Percentiles rank a stretch among this genome's conserved stretches.
Conservation (phyloP, 2,888 invertebrate species). For the Strigamia transsilvanica region DNA sequence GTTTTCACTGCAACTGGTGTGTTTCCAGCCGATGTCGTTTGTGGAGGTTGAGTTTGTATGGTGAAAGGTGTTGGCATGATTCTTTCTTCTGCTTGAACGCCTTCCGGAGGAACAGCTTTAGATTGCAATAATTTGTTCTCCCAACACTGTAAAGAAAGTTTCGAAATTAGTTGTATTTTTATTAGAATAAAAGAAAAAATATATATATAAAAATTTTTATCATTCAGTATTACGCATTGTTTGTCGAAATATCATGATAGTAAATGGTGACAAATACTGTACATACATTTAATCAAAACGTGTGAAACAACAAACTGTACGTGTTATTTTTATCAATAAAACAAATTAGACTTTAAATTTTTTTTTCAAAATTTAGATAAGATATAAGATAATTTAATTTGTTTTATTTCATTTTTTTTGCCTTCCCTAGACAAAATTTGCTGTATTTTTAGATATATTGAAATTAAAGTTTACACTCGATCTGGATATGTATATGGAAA, state of each 20-base stretch:
- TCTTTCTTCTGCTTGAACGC: constrained; percentile 52
- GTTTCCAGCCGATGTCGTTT: constrained; percentile 23
- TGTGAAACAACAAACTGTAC: no score
- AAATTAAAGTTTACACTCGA: no score
- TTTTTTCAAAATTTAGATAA: no score
- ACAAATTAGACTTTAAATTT: no score
- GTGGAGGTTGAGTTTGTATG: constrained; percentile 51
- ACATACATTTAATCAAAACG: no score
- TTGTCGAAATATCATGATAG: neutral
- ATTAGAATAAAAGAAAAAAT: neutral
- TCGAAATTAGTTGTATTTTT: constrained; percentile 9
- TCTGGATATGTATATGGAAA: no score
- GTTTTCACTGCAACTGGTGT: neutral
- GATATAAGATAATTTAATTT: no score
- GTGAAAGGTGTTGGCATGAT: constrained; percentile 13
- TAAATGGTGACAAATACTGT: neutral
- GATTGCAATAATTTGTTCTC: constrained; percentile 86
- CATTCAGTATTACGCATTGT: neutral
- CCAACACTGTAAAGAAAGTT: constrained; percentile 72
- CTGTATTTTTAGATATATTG: no score
- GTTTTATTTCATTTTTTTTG: no score
- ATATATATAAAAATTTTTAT: neutral
- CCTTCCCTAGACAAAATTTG: no score
- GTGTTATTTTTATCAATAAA: no score
- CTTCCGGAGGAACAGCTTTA: constrained; percentile 74